Base-by-base conservation (phyloP, 1,140 invertebrate species). In the Pogonomyrmex barbatus region DNA sequence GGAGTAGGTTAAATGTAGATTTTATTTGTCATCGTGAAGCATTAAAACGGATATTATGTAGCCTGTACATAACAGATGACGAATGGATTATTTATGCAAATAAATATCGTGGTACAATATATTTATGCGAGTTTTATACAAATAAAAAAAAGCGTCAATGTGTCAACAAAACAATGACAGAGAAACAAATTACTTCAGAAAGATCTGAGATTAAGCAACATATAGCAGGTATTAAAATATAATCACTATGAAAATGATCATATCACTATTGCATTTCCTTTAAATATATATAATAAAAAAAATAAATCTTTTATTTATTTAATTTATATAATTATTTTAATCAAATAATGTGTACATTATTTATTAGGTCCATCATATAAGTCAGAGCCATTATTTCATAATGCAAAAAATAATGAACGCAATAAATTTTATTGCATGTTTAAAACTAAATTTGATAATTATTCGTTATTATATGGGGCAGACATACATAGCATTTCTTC, bases 201-300 rank as follows among this genome's bases (percentile, higher is more conserved):
- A 98, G 97, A 30, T 97, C 96, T 91, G 98, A 98, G 93, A 98
- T 98, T 96, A 97, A 98, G 92, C 97, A 98, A 86, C 98, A 96
- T 92, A 91, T 98, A 52, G 94, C 96, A 91, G 95, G 96, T 97
- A 92, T 88, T 70, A 60, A 60, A 56, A 33, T 67, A 78, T n/a
- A n/a, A 24, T 24, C n/a, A 60, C 24, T 39, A n/a, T 24, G 0
- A 36, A n/a, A 63, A 54, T n/a, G 0, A 60, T 58, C 8, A 62
- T 42, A 2, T 45, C 24, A 24, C 24, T 24, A 67, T 77, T 4
- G 0, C 2, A 39, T 54, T 75, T 75, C 39, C n/a, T 56, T 75
- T 0, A 24, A 24, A 24, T 78, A 62, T 36, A 78, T 42, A 24
- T 5, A 24, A 17, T 14, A 87, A 45, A 60, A 10, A 42, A 77